A percentile compares a stretch with the other conserved stretches of the same genome.
Conservation (phyloP, 2,888 invertebrate species). For the Dione juno region DNA sequence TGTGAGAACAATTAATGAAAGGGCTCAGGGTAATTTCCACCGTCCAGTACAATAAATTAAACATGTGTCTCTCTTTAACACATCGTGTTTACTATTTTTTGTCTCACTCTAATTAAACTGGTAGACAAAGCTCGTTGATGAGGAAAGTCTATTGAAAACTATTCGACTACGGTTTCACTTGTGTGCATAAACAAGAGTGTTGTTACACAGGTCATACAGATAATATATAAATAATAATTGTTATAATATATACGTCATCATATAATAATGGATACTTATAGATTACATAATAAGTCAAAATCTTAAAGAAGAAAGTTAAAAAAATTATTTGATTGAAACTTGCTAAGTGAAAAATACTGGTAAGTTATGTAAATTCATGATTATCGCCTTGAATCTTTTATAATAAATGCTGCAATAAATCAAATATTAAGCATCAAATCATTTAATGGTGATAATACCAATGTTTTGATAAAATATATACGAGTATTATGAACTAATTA, state of each 20-base stretch:
- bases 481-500: neutral
- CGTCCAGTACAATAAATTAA: slow-evolving; percentile 22
- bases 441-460: neutral
- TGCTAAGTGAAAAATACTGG: too few species aligned
- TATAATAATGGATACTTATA: too few species aligned
- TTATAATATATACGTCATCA: too few species aligned
- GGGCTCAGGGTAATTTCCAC: slow-evolving; percentile 24
- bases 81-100: neutral
- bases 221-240: neutral
- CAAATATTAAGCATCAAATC: neutral
- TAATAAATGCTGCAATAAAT: neutral
- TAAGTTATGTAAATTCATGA: too few species aligned
- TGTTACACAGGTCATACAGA: too few species aligned
- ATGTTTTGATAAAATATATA: slow-evolving; percentile 4
- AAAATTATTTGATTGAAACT: too few species aligned
- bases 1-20: slow-evolving; percentile 26
- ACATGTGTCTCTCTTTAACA: slow-evolving; percentile 13
- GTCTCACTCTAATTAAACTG: neutral
- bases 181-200: too few species aligned
- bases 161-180: neutral
- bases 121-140: slow-evolving; percentile 1
- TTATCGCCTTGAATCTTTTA: too few species aligned
- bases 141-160: neutral
- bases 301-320: too few species aligned
- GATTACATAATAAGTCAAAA: too few species aligned